Percentiles rank a stretch among this genome's conserved stretches.
Evolutionary conservation across 2,888 invertebrate genomes (phyloP).

Genomic region (Lacanobia wlatinum): DNA sequence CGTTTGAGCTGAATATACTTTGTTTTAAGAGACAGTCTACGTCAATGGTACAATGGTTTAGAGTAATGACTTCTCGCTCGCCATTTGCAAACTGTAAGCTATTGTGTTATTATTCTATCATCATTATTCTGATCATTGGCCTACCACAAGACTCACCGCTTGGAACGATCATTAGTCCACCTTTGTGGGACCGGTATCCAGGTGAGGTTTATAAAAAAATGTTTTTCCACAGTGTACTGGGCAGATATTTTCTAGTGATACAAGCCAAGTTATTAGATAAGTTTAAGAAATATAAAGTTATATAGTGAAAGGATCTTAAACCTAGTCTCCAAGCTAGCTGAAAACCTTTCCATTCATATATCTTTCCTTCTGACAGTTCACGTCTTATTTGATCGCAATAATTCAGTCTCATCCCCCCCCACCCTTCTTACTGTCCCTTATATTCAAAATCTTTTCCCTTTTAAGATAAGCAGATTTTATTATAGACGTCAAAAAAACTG

Average conservation of each 20-base stretch:
- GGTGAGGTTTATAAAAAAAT: no score
- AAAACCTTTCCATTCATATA: conserved; percentile 40
- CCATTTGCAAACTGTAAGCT: no score
- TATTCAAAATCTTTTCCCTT: conserved; percentile 38
- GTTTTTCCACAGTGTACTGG: no score
- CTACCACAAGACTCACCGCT: no score
- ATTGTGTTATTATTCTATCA: no score
- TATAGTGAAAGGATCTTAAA: neutral
- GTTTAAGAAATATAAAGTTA: no score
- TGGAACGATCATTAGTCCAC: no score
- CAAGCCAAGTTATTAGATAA: no score
- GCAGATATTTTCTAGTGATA: no score
- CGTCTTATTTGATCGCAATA: conserved; percentile 55
- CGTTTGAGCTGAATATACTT: neutral
- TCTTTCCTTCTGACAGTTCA: conserved; percentile 43
- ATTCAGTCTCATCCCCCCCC: conserved; percentile 46
- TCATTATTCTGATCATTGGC: no score
- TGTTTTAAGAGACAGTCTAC: neutral
- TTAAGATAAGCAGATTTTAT: conserved; percentile 38
- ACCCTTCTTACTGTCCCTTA: conserved; percentile 12
- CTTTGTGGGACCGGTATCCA: no score
- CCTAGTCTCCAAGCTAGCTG: neutral
- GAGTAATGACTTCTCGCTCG: neutral
- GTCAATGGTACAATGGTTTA: neutral
- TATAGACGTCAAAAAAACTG: neutral